A percentile compares a stretch with the other conserved stretches of the same genome.
These are phyloP conservation scores for Bambusicola thoracicus DNA, from an alignment of 2,113 vertebrate genomes.

Conservation along the genomic window DNA sequence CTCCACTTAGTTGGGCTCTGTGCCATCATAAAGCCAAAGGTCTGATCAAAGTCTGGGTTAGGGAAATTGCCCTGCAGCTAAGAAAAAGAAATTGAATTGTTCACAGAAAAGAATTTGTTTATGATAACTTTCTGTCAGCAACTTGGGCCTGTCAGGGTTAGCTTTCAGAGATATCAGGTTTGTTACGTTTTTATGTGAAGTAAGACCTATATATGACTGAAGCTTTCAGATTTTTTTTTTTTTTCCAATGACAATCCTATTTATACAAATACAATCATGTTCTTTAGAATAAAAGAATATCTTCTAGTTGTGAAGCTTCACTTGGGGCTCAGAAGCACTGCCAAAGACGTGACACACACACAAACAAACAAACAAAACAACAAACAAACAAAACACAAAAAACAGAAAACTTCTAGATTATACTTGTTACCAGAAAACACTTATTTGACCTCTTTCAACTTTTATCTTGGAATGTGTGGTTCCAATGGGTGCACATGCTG, in stretches of 20 bases:
- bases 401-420: not conserved
- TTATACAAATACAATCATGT: not conserved
- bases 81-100: not conserved
- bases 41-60: not conserved
- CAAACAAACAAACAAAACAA: no score
- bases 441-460: not conserved
- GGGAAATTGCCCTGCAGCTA: not conserved
- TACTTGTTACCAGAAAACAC: not conserved
- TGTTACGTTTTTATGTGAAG: not conserved
- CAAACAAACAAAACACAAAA: not conserved
- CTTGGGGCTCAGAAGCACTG: not conserved
- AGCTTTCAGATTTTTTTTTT: not conserved
- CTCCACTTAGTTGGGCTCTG: not conserved
- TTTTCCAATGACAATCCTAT: not conserved
- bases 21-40: not conserved
- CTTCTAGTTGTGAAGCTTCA: not conserved
- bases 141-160: not conserved
- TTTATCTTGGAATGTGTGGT: no score
- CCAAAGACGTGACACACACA: not conserved
- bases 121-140: not conserved
- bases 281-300: not conserved
- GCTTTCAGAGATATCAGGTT: not conserved
- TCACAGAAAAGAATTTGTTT: conserved; percentile 16
- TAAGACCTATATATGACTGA: not conserved
- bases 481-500: not conserved